phyloP scores from a whole-genome alignment of 2,888 invertebrate species.

The Synergus gifuensis region DNA sequence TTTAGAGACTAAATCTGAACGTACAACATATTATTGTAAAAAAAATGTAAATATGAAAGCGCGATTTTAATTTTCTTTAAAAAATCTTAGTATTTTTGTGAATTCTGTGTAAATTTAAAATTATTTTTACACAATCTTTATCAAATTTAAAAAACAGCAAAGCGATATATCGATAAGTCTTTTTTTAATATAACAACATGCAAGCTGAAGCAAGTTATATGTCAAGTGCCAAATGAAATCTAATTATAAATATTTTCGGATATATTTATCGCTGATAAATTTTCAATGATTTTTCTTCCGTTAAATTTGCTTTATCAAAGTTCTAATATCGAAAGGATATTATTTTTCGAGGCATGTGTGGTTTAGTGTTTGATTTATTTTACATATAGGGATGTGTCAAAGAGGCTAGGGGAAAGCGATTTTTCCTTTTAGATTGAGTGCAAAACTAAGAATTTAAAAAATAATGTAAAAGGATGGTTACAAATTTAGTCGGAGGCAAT shows the following conservation, averaged over 20 bases:
- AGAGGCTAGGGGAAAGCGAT: neutral
- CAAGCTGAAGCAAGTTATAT: constrained; percentile 12
- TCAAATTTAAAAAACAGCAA: constrained; percentile 3
- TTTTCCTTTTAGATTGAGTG: neutral
- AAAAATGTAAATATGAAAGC: neutral
- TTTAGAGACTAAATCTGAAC: constrained; percentile 34
- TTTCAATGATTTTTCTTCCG: neutral
- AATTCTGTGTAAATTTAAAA: constrained; percentile 20
- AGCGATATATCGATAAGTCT: neutral
- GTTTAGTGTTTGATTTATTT: neutral
- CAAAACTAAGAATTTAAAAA: constrained; percentile 6
- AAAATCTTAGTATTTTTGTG: neutral
- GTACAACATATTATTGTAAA: constrained; percentile 11
- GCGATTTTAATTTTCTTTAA: too few relatives aligned
- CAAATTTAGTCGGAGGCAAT: constrained; percentile 62
- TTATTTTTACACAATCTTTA: too few relatives aligned
- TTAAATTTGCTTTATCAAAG: neutral
- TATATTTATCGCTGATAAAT: neutral
- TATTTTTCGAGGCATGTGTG: neutral
- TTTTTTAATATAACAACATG: neutral
- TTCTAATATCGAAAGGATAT: too few relatives aligned
- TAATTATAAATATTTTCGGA: constrained; percentile 7
- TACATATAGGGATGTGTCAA: neutral
- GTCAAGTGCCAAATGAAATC: neutral
- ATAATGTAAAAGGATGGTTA: constrained; percentile 64